phyloP scores from a whole-genome alignment of 2,797 vertebrate species.

The Rhadinocentrus ornatus region DNA sequence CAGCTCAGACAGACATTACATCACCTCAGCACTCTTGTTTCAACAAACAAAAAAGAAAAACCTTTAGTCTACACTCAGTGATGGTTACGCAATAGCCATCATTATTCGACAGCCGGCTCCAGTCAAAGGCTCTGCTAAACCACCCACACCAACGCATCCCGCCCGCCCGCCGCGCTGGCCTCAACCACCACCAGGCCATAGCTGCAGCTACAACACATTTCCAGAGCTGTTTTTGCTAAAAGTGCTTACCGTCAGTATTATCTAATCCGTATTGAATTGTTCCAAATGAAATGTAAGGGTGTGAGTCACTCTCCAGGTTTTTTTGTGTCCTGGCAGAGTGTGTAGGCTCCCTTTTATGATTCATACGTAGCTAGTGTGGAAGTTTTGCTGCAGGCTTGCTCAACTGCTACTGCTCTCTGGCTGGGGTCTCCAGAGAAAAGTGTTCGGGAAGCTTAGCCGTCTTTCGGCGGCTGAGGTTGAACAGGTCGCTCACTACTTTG shows the following conservation, averaged over 20 bases:
- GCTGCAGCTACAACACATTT: slow-evolving; percentile 53
- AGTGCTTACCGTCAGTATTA: slow-evolving; percentile 52
- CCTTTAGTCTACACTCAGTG: slow-evolving; percentile 46
- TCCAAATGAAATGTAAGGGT: slow-evolving; percentile 57
- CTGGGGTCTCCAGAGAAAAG: slow-evolving; percentile 39
- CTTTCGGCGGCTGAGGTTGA: slow-evolving; percentile 39
- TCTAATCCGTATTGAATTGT: slow-evolving; percentile 64
- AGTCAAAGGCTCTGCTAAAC: slow-evolving; percentile 43
- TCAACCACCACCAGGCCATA: slow-evolving; percentile 42
- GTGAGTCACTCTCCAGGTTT: slow-evolving; percentile 65
- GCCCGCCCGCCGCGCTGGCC: slow-evolving; percentile 25
- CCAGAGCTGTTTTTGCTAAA: slow-evolving; percentile 36
- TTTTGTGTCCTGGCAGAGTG: slow-evolving; percentile 46
- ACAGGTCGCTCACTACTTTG: slow-evolving; percentile 48
- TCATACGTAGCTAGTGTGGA: slow-evolving; percentile 49
- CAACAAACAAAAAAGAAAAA: slow-evolving; percentile 1
- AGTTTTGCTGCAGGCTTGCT: slow-evolving; percentile 44
- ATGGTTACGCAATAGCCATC: slow-evolving; percentile 59
- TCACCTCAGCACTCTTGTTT: slow-evolving; percentile 59
- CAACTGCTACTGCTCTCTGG: slow-evolving; percentile 37
- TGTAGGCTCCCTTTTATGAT: slow-evolving; percentile 63
- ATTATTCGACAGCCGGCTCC: slow-evolving; percentile 45
- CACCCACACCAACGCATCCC: slow-evolving; percentile 52
- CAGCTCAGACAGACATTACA: slow-evolving; percentile 72
- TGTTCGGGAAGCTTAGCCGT: slow-evolving; percentile 46